A percentile compares a stretch with the other conserved stretches of the same genome.
phyloP scores from a whole-genome alignment of 2,888 invertebrate species.

The Dasypolia templi region DNA sequence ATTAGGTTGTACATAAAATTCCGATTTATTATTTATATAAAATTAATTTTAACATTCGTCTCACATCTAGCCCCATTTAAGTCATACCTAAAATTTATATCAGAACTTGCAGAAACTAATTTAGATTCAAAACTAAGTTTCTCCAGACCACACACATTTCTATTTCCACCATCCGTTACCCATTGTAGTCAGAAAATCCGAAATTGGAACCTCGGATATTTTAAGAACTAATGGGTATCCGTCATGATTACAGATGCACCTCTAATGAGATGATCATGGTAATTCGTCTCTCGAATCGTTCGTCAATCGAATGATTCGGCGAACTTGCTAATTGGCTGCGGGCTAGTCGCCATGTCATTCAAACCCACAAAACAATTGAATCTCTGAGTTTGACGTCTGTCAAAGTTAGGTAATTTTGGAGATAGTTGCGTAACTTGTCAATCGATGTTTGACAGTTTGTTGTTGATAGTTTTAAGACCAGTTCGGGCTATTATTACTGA shows the following conservation, averaged over 20 bases:
- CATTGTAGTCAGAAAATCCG: constrained; percentile 36
- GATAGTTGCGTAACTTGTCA: constrained; percentile 27
- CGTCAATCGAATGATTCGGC: constrained; percentile 34
- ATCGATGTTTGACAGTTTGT: constrained; percentile 11
- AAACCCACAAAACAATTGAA: constrained; percentile 7
- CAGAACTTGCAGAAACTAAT: constrained; percentile 37
- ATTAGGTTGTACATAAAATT: background rate
- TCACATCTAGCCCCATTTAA: background rate
- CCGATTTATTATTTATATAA: background rate
- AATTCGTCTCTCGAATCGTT: no score
- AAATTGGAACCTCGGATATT: constrained; percentile 1
- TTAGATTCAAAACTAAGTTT: constrained; percentile 30
- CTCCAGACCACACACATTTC: constrained; percentile 20
- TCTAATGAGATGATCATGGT: no score
- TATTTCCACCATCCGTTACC: constrained; percentile 9
- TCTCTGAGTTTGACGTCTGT: constrained; percentile 23
- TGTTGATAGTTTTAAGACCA: background rate
- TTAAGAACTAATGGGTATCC: background rate
- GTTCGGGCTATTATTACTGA: constrained; percentile 9
- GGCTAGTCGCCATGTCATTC: background rate
- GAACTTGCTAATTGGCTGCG: constrained; percentile 16
- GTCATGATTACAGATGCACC: constrained; percentile 10
- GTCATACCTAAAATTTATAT: constrained; percentile 18
- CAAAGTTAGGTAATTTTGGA: constrained; percentile 35
- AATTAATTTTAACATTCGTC: background rate